phyloP scores from a whole-genome alignment of 2,113 vertebrate genomes.

The Haemorhous mexicanus region DNA sequence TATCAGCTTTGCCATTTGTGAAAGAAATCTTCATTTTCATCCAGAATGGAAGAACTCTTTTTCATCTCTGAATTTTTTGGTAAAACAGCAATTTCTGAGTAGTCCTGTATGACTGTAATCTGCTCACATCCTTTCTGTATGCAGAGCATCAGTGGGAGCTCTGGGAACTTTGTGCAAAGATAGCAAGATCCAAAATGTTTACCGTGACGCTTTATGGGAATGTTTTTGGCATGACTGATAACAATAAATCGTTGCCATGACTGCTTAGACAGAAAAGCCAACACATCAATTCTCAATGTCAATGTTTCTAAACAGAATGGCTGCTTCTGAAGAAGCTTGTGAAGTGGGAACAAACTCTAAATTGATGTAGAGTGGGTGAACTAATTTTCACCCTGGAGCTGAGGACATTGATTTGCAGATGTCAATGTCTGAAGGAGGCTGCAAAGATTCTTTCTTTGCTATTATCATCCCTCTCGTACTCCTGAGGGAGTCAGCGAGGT shows the following conservation, averaged over 20 bases:
- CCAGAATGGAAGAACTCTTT: background rate
- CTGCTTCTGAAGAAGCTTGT: slow-evolving; percentile 4
- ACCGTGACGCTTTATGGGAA: background rate
- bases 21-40: background rate
- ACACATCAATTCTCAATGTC: background rate
- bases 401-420: slow-evolving; percentile 21
- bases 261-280: background rate
- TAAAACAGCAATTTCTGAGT: background rate
- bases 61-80: background rate
- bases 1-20: background rate
- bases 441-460: background rate
- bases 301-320: background rate
- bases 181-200: background rate
- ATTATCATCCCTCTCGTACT: background rate
- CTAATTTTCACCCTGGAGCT: background rate
- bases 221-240: background rate
- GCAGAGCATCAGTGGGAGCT: background rate
- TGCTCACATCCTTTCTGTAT: background rate
- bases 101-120: background rate
- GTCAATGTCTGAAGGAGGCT: background rate
- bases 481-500: background rate
- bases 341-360: background rate
- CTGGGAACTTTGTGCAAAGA: background rate
- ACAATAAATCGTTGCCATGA: background rate
- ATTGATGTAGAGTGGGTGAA: background rate